Evolutionary conservation across 2,113 vertebrate species (phyloP).

Genomic region (Daubentonia madagascariensis): DNA sequence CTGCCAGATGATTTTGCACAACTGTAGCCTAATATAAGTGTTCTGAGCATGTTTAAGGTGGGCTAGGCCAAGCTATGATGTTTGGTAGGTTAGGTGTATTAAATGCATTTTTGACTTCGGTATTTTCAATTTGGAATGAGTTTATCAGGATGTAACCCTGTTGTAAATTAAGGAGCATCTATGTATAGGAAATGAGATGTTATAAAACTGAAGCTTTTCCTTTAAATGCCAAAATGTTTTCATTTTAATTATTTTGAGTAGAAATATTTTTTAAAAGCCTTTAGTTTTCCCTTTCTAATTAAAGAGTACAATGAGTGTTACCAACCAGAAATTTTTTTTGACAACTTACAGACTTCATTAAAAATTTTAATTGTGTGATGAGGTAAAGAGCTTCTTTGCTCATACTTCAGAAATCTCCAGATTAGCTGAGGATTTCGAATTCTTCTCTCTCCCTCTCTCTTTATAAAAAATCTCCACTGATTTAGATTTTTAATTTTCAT

Average conservation of each 20-base stretch:
- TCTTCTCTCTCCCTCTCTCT: not conserved
- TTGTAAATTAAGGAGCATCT: not conserved
- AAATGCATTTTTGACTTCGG: not conserved
- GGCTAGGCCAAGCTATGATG: not conserved
- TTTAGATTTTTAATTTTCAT: constrained; percentile 3
- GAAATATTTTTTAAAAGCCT: constrained; percentile 36
- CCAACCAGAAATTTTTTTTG: constrained; percentile 27
- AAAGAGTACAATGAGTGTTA: not conserved
- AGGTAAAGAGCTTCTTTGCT: not conserved
- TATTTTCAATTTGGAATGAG: not conserved
- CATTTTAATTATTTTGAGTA: constrained; percentile 12
- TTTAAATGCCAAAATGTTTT: constrained; percentile 2
- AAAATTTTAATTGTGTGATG: constrained; percentile 32
- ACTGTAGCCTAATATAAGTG: not conserved
- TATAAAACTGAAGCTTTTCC: not conserved
- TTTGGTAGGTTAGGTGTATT: not conserved
- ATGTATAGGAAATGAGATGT: not conserved
- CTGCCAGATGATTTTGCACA: not conserved
- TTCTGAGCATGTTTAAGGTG: not conserved
- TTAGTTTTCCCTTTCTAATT: not conserved
- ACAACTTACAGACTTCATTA: constrained; percentile 13
- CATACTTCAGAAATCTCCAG: not conserved
- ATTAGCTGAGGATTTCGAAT: constrained; percentile 19
- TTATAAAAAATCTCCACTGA: not conserved
- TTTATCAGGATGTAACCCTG: not conserved